Evolutionary conservation across 2,797 vertebrate species (phyloP).

Genomic region (Hippopotamyrus pictus): DNA sequence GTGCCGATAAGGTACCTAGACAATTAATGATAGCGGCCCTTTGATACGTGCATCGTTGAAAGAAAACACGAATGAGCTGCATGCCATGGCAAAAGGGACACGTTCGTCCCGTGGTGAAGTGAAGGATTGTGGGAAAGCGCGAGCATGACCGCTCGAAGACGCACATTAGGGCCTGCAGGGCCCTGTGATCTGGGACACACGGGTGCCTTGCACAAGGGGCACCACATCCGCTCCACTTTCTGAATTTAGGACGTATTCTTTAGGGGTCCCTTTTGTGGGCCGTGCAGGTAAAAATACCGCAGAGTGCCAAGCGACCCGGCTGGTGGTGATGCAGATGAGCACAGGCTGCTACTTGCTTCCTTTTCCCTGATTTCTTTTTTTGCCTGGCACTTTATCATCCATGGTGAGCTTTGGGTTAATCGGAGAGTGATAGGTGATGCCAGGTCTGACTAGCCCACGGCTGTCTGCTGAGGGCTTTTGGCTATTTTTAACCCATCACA

Average conservation of each 20-base stretch:
- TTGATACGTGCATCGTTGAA: neutral
- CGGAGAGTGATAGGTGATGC: neutral
- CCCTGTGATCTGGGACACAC: neutral
- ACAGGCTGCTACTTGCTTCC: neutral
- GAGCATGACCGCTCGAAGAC: neutral
- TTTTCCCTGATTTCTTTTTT: neutral
- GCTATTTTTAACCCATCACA: neutral
- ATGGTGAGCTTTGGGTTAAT: neutral
- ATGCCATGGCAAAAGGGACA: neutral
- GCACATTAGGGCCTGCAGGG: neutral
- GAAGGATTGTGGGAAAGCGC: neutral
- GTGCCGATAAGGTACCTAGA: neutral
- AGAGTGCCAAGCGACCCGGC: neutral
- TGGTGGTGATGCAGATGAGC: neutral
- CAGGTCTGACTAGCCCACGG: neutral
- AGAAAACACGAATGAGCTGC: neutral
- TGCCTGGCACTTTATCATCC: neutral
- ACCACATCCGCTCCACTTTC: neutral
- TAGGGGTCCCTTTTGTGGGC: neutral
- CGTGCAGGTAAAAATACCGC: conserved; percentile 1
- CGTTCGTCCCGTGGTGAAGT: neutral
- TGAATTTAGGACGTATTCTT: neutral
- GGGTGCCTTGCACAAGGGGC: neutral
- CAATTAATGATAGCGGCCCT: neutral
- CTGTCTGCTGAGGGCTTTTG: neutral